These are phyloP conservation scores for Trisateles emortualis DNA, from an alignment of 2,888 invertebrate species.

Conservation along the genomic window DNA sequence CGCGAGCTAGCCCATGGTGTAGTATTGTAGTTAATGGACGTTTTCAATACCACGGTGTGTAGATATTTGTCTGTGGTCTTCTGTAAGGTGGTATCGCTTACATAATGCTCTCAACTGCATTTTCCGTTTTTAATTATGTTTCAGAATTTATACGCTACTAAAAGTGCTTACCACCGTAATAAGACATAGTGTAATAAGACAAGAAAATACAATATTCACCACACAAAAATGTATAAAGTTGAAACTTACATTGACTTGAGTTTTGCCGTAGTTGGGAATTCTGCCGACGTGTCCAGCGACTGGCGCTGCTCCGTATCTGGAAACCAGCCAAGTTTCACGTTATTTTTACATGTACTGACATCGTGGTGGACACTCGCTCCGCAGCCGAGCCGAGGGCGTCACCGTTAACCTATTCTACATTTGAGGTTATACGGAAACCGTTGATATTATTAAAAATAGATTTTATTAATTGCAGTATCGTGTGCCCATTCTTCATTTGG, in stretches of 20 bases:
- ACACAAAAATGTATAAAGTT: not conserved
- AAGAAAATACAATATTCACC: not conserved
- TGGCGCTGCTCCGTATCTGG: constrained; percentile 77
- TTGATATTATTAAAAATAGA: constrained; percentile 31
- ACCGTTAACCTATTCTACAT: constrained; percentile 68
- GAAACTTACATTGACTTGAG: constrained; percentile 79
- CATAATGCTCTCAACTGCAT: too few relatives aligned
- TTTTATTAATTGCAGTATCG: constrained; percentile 31
- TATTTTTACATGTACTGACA: constrained; percentile 74
- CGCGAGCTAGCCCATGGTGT: too few relatives aligned
- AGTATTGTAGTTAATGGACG: too few relatives aligned
- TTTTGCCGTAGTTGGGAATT: constrained; percentile 82
- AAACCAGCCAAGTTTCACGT: constrained; percentile 74
- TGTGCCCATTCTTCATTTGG: constrained; percentile 27
- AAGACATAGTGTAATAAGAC: too few relatives aligned
- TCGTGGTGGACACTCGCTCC: constrained; percentile 51
- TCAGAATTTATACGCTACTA: too few relatives aligned
- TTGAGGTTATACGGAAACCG: constrained; percentile 43
- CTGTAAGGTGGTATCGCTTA: too few relatives aligned
- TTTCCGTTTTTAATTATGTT: too few relatives aligned
- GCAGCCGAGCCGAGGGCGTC: constrained; percentile 39
- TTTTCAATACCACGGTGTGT: too few relatives aligned
- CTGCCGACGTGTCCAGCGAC: constrained; percentile 78
- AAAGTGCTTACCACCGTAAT: too few relatives aligned
- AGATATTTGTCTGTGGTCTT: too few relatives aligned